Evolutionary conservation across 2,797 vertebrate species (phyloP).

Genomic region (Aulostomus chinensis): DNA sequence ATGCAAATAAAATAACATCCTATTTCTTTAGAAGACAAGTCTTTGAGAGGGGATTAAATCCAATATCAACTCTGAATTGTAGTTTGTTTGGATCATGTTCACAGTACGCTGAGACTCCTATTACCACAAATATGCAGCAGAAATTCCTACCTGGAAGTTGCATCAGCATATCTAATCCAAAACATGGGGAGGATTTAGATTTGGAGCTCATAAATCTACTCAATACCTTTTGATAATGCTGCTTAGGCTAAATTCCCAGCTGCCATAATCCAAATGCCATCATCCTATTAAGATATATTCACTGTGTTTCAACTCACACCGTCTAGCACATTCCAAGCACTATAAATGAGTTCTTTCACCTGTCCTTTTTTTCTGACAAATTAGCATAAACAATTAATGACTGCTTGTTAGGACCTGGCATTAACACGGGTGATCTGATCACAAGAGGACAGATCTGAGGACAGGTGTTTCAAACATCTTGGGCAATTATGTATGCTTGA

Average conservation of each 20-base stretch:
- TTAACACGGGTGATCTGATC: too few relatives aligned
- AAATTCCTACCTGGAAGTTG: slow-evolving; percentile 72
- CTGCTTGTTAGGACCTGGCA: too few relatives aligned
- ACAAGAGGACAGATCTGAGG: too few relatives aligned
- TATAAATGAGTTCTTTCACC: slow-evolving; percentile 38
- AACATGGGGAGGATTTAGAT: slow-evolving; percentile 75
- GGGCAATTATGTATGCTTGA: too few relatives aligned
- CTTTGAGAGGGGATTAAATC: slow-evolving; percentile 50
- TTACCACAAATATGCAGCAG: slow-evolving; percentile 47
- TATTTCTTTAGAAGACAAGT: slow-evolving; percentile 24
- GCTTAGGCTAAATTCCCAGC: slow-evolving; percentile 75
- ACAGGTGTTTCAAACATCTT: too few relatives aligned
- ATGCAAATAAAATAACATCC: slow-evolving; percentile 31
- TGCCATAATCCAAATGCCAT: slow-evolving; percentile 73
- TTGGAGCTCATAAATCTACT: slow-evolving; percentile 69
- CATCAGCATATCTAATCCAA: slow-evolving; percentile 70
- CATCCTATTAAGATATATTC: slow-evolving; percentile 77
- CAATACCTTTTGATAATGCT: slow-evolving; percentile 77
- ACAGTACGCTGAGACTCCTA: slow-evolving; percentile 49
- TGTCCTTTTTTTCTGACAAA: slow-evolving; percentile 42
- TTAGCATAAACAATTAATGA: slow-evolving; percentile 70
- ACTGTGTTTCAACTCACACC: slow-evolving; percentile 52
- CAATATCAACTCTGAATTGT: slow-evolving; percentile 31
- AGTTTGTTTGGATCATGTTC: slow-evolving; percentile 45
- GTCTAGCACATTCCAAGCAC: slow-evolving; percentile 49